Base-by-base conservation (phyloP, 2,797 vertebrate species). In the Brachyalestes nurse region DNA sequence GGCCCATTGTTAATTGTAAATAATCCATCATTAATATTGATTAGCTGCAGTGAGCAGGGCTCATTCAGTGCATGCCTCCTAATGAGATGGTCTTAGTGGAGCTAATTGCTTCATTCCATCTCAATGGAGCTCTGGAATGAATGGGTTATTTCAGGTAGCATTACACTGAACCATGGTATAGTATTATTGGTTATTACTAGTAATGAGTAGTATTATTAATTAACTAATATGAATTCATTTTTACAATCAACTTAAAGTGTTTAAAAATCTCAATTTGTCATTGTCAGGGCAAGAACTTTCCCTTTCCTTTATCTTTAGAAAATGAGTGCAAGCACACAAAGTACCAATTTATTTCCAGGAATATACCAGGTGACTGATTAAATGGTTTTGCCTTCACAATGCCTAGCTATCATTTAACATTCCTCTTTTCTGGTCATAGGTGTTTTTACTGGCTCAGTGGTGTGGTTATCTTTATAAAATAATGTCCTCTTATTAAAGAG, bases 21-120 rank as follows among this genome's bases (percentile, higher is more conserved):
- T 86, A 86, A 87, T 88, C 82, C 84, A 87, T 88, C 87, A 85
- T 89, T 86, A 87, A 86, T 87, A 88, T 88, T 88, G 87, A 88
- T 88, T 87, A 88, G 84, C 83, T 75, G 81, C 77, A 75, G 73
- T 57, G 66, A 84, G 83, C 79, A 72, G 80, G 70, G 80, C 78
- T 87, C 83, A 84, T 84, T 87, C 83, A 87, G 83, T 78, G 45
- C 78, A 78, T 82, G 53, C 81, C 77, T 82, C 81, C 86, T 89
- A 87, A 89, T 89, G 86, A 87, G 83, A 77, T 79, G 81, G 77
- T 80, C 85, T 84, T 85, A 87, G 81, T 86, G 82, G 70, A 66
- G 86, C 80, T 89, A 84, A 88, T 88, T 87, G 86, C 85, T 78
- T 84, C 66, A 74, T 81, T 82, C 80, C 61, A 75, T 79, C 85